Evolutionary conservation across 2,888 invertebrate species (phyloP), one percentile per base, ranked within the genome.

Genomic region (Eustalomyia histrio): DNA sequence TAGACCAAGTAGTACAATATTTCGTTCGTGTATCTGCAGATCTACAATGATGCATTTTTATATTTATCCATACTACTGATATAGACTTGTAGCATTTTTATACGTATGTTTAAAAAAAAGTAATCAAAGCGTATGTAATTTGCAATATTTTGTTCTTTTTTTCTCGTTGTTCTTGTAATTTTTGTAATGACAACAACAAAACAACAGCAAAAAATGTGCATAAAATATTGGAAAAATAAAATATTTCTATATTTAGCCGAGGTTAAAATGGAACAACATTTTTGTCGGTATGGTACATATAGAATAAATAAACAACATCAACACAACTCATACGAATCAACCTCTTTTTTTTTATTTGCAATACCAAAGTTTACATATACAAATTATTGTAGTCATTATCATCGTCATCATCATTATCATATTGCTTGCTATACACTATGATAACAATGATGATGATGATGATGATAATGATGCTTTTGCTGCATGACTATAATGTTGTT

Each of bases 91-190:
- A 29, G 29, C 29, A n/a, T n/a, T n/a, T 6, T 29, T 29, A 29
- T 29, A n/a, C n/a, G 7, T 29, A 7, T 29, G 4, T 29, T 24
- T 3, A 24, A 39, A 43, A 74, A 55, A 78, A 74, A 74, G 43
- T 74, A 67, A 78, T 78, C 74, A 81, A 81, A 81, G 61, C 71
- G 67, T 71, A 71, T 78, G 78, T 63, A 81, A 74, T 78, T 81
- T 78, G 60, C 74, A 81, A 78, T 74, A 81, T 81, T 74, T 81
- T 74, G 65, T 67, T 69, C 60, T 55, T 33, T 75, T 71, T 79
- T 65, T 14, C n/a, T n/a, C 55, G 39, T 16, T 53, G 64, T 17
- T 68, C 63, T 72, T 76, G 73, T 72, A n/a, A n/a, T 76, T 80
- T 76, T 52, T 74, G 74, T 55, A 78, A 81, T 78, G 74, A 78